A percentile compares a stretch with the other conserved stretches of the same genome.
Conservation (phyloP, 1,140 invertebrate genomes). For the Brachionus plicatilis region DNA sequence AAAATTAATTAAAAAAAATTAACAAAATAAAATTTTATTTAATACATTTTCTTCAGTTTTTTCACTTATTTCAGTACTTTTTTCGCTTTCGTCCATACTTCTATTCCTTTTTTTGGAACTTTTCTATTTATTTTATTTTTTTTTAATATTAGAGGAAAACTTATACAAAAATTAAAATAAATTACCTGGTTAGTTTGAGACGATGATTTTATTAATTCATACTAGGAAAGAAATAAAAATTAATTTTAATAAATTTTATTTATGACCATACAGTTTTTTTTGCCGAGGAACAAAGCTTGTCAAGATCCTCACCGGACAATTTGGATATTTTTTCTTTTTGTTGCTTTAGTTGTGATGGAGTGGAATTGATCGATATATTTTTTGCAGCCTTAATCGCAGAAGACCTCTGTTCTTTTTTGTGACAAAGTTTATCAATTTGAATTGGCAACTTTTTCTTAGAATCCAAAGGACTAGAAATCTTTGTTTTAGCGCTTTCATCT, state of each 20-base stretch:
- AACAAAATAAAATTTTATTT: not conserved
- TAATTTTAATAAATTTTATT: not conserved
- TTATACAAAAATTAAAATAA: not conserved
- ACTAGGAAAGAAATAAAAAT: not conserved
- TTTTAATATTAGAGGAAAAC: not conserved
- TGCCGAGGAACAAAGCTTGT: not conserved
- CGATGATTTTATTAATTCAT: constrained; percentile 11
- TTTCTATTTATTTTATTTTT: not conserved
- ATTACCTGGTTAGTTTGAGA: not conserved
- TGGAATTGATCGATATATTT: not conserved
- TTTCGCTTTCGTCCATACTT: not conserved
- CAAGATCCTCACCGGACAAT: not conserved
- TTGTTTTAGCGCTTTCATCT: not conserved
- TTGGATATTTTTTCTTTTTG: constrained; percentile 6
- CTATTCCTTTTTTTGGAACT: not conserved
- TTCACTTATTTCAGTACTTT: not conserved
- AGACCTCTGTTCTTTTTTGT: not conserved
- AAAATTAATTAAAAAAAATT: not conserved
- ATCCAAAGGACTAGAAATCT: not conserved
- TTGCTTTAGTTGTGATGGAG: not conserved
- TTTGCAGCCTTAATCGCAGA: not conserved
- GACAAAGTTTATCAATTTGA: not conserved
- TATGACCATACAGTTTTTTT: not conserved
- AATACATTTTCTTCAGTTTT: not conserved
- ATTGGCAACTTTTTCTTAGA: not conserved